Percentiles rank a stretch among this genome's conserved stretches.
These are phyloP conservation scores for Drosophila funebris DNA, from an alignment of 1,140 invertebrate species.

Conservation along the genomic window DNA sequence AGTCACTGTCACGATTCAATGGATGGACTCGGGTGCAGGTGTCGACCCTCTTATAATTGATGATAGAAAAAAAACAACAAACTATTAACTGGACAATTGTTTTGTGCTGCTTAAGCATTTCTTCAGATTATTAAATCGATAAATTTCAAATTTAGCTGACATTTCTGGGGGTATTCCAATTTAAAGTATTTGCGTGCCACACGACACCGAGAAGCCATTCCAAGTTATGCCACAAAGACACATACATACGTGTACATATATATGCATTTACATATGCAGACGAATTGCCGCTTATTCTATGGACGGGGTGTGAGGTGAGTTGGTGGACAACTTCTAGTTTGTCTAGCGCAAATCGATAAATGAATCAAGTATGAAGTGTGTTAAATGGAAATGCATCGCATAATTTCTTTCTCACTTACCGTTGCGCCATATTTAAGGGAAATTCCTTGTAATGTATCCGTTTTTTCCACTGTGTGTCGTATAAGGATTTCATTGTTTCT, in stretches of 20 bases:
- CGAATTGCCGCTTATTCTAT: neutral
- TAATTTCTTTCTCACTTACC: constrained; percentile 85
- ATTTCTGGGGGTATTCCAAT: constrained; percentile 29
- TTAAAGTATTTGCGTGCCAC: constrained; percentile 26
- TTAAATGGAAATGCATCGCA: neutral
- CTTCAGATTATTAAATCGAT: constrained; percentile 67
- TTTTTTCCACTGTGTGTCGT: constrained; percentile 90
- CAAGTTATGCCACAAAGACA: constrained; percentile 5
- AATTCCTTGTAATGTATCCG: constrained; percentile 96
- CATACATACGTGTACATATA: neutral
- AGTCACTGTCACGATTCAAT: constrained; percentile 9
- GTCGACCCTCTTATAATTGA: constrained; percentile 18
- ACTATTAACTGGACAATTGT: neutral
- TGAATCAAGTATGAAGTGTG: too few relatives aligned
- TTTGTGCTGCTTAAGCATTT: neutral
- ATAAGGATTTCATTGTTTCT: constrained; percentile 88
- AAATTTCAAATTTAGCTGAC: constrained; percentile 51
- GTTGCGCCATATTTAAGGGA: constrained; percentile 96
- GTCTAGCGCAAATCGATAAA: neutral
- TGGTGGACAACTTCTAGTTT: neutral
- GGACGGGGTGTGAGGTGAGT: neutral
- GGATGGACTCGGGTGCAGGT: neutral
- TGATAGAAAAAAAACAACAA: neutral
- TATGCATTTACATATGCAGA: neutral
- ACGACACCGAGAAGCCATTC: constrained; percentile 34